These are phyloP conservation scores for Nothobranchius kuhntae DNA, from an alignment of 2,113 vertebrate genomes.

Conservation along the genomic window DNA sequence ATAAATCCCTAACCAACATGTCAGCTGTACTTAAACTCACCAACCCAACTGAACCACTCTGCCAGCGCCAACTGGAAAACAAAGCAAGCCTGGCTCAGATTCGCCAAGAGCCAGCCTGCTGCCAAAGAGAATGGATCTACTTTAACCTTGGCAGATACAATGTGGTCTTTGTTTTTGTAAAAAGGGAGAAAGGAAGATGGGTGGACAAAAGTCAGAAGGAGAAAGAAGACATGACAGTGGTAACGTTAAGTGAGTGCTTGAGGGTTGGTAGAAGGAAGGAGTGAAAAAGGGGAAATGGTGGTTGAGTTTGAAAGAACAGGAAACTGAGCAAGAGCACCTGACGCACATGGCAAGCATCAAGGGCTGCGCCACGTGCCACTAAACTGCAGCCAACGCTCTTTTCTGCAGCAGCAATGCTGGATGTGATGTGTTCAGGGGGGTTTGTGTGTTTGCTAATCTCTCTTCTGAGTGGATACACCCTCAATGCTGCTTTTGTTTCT, in stretches of 20 bases:
- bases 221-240: constrained; percentile 33
- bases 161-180: constrained; percentile 68
- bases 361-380: constrained; percentile 75
- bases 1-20: constrained; percentile 61
- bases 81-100: constrained; percentile 50
- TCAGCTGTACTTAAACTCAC: constrained; percentile 58
- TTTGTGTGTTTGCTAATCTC: constrained; percentile 67
- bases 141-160: constrained; percentile 66
- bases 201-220: constrained; percentile 9
- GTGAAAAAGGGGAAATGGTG: constrained; percentile 36
- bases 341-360: constrained; percentile 78
- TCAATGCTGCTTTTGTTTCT: constrained; percentile 83
- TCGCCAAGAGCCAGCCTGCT: constrained; percentile 42
- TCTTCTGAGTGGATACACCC: constrained; percentile 65
- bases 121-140: constrained; percentile 68
- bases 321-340: constrained; percentile 75
- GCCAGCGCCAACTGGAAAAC: constrained; percentile 64
- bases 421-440: constrained; percentile 28
- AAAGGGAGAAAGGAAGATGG: constrained; percentile 44
- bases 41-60: constrained; percentile 39
- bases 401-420: constrained; percentile 45
- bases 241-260: constrained; percentile 16
- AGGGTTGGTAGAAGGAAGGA: constrained; percentile 34
- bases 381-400: constrained; percentile 74
- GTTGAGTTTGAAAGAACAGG: constrained; percentile 71